Conservation (phyloP, 2,113 vertebrate species). For the Typhlomys cinereus region DNA sequence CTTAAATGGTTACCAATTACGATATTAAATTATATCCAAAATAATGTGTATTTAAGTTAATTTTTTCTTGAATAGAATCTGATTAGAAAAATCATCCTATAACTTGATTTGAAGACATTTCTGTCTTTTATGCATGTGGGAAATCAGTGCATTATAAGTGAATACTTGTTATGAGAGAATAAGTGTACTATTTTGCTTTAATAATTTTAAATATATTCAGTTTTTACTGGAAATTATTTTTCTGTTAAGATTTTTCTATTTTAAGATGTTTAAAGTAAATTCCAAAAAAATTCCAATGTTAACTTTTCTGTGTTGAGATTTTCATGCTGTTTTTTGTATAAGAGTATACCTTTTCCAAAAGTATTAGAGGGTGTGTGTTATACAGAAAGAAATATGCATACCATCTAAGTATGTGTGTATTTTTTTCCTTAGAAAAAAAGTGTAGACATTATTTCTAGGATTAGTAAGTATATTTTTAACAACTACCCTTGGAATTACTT, state of each 20-base stretch:
- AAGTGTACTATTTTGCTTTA: background rate
- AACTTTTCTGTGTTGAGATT: conserved; percentile 11
- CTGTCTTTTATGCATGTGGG: conserved; percentile 28
- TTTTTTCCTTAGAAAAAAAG: background rate
- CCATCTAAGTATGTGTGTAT: background rate
- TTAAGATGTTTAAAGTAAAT: conserved; percentile 42
- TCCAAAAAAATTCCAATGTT: background rate
- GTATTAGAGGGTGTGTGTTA: background rate
- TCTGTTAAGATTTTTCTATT: conserved; percentile 23
- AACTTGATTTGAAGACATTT: conserved; percentile 39
- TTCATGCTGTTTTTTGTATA: conserved; percentile 11
- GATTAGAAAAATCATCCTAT: conserved; percentile 6
- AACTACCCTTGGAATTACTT: conserved; percentile 31
- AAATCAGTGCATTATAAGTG: conserved; percentile 53
- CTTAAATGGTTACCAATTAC: background rate
- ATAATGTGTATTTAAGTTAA: conserved; percentile 35
- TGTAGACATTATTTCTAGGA: conserved; percentile 41
- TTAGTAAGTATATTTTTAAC: conserved; percentile 54
- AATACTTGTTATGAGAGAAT: conserved; percentile 15
- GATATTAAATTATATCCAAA: conserved; percentile 33
- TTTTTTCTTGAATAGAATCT: conserved; percentile 49
- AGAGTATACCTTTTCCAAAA: conserved; percentile 13
- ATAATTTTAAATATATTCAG: background rate
- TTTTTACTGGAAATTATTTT: conserved; percentile 35
- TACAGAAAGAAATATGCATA: background rate